A percentile compares a stretch with the other conserved stretches of the same genome.
Conservation (phyloP, 2,797 vertebrate genomes). For the Nothura maculosa region DNA sequence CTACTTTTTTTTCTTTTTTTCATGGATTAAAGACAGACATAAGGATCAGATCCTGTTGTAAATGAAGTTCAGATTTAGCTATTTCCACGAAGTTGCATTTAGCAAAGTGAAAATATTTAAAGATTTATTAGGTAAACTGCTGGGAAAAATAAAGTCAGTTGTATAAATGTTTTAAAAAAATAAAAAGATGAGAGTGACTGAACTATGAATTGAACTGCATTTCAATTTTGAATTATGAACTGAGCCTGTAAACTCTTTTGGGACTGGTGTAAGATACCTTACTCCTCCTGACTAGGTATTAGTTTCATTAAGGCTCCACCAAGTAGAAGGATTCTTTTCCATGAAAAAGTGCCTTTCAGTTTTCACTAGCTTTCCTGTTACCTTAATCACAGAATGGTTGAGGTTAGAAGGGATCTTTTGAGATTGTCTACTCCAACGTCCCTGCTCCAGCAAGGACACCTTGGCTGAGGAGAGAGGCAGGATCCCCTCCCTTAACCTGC, state of each 20-base stretch:
- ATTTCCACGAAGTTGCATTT: background rate
- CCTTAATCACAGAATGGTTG: background rate
- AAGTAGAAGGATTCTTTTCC: background rate
- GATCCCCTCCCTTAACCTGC: no score
- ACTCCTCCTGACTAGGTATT: background rate
- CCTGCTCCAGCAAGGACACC: no score
- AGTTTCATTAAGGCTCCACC: background rate
- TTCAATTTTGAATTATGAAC: background rate
- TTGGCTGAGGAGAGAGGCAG: no score
- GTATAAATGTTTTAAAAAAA: background rate
- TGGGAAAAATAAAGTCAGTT: background rate
- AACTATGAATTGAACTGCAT: background rate
- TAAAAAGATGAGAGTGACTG: background rate
- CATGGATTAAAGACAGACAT: background rate
- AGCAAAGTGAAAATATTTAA: background rate
- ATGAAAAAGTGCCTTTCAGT: background rate
- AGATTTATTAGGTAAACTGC: background rate
- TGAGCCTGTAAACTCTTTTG: background rate
- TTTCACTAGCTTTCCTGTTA: background rate
- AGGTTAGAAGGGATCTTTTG: no score
- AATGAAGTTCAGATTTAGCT: background rate
- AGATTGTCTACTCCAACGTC: no score
- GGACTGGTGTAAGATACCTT: background rate
- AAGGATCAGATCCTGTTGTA: background rate
- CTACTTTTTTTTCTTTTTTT: background rate